phyloP scores from a whole-genome alignment of 2,113 vertebrate genomes.

The Pyrgilauda ruficollis region DNA sequence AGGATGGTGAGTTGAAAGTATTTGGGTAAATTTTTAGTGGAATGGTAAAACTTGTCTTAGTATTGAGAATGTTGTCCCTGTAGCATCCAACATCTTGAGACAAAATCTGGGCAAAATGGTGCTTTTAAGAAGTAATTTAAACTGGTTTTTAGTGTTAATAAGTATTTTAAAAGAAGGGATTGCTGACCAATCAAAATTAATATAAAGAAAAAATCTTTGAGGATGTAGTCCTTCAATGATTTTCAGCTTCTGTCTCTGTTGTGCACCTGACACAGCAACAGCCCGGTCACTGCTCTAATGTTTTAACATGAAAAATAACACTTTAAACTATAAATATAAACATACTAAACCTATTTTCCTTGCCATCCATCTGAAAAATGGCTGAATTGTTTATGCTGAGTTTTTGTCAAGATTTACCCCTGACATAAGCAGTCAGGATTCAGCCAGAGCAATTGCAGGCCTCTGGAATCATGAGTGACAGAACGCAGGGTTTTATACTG shows the following conservation, averaged over 20 bases:
- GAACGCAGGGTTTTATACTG: not conserved
- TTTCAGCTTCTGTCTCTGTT: not conserved
- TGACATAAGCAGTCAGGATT: not conserved
- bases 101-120: not conserved
- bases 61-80: too few relatives aligned
- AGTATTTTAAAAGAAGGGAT: not conserved
- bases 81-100: not conserved
- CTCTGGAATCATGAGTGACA: not conserved
- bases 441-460: not conserved
- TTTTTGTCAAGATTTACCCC: not conserved
- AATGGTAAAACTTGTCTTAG: not conserved
- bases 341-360: not conserved
- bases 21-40: not conserved
- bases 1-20: not conserved
- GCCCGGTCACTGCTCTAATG: not conserved
- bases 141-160: rapidly evolving
- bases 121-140: not conserved
- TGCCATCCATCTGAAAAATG: not conserved
- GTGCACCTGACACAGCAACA: not conserved
- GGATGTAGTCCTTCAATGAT: not conserved
- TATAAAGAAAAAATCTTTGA: not conserved
- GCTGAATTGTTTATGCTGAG: not conserved
- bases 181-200: not conserved
- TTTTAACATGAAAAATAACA: not conserved
- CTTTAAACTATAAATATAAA: not conserved